These are phyloP conservation scores for Pyrgilauda ruficollis DNA, from an alignment of 2,113 vertebrate species.

Conservation along the genomic window DNA sequence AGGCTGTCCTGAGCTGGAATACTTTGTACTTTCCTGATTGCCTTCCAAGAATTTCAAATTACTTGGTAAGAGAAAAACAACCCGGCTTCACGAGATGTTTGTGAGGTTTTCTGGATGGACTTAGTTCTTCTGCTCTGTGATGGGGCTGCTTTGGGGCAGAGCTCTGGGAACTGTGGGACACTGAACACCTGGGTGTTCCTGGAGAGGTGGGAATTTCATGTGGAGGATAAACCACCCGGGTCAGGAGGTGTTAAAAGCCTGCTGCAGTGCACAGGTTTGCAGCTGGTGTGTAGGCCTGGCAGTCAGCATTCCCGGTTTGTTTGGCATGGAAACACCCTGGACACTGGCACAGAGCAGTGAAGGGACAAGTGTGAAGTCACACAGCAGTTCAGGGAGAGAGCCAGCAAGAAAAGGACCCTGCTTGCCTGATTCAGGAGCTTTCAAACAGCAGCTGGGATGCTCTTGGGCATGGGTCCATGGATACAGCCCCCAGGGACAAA, in stretches of 20 bases:
- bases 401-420: background rate
- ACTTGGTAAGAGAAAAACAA: conserved; percentile 63
- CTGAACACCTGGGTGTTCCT: background rate
- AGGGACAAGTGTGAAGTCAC: background rate
- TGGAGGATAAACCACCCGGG: background rate
- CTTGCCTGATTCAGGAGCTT: background rate
- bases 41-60: conserved; percentile 69
- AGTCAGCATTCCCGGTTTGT: background rate
- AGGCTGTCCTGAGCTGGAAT: conserved; percentile 67
- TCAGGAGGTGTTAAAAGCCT: background rate
- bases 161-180: background rate
- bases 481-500: background rate
- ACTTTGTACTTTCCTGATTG: conserved; percentile 68
- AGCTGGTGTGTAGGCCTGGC: background rate
- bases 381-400: background rate
- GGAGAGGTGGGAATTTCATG: background rate
- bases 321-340: fast-evolving
- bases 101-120: background rate
- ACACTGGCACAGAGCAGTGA: background rate
- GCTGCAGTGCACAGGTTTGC: background rate
- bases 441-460: background rate
- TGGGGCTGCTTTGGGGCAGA: background rate
- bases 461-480: background rate
- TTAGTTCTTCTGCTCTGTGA: background rate
- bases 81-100: background rate